phyloP scores from a whole-genome alignment of 2,888 invertebrate genomes.

The Lagria hirta region DNA sequence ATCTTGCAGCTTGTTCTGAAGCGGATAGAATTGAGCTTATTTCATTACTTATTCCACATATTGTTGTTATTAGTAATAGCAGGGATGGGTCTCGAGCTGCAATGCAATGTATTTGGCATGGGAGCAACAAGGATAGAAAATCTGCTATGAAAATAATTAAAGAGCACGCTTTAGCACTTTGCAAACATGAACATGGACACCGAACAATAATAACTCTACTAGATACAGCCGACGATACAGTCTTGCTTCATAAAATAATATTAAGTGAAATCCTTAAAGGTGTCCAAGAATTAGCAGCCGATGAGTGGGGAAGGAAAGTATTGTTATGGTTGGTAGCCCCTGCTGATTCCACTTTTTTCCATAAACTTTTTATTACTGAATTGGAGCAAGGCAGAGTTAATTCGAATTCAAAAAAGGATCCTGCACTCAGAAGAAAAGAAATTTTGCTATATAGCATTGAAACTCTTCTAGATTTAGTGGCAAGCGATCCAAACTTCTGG shows the following conservation, averaged over 20 bases:
- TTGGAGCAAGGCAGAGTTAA: conserved; percentile 74
- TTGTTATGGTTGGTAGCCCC: conserved; percentile 86
- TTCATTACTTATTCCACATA: conserved; percentile 66
- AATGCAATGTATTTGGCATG: conserved; percentile 85
- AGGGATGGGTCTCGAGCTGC: conserved; percentile 80
- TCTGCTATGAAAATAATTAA: conserved; percentile 87
- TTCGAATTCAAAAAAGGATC: conserved; percentile 73
- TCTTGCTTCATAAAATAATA: conserved; percentile 80
- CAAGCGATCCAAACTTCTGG: conserved; percentile 66
- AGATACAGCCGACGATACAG: conserved; percentile 91
- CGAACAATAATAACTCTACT: conserved; percentile 78
- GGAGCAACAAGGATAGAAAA: conserved; percentile 77
- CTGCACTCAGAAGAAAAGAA: conserved; percentile 67
- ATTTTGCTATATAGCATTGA: conserved; percentile 56
- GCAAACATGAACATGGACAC: conserved; percentile 86
- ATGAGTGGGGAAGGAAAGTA: conserved; percentile 80
- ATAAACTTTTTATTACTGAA: conserved; percentile 74
- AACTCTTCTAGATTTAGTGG: conserved; percentile 43
- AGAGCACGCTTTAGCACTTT: conserved; percentile 76
- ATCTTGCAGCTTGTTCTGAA: conserved; percentile 69
- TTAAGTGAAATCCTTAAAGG: conserved; percentile 69
- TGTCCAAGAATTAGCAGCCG: conserved; percentile 67
- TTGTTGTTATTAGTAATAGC: conserved; percentile 71
- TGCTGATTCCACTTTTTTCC: conserved; percentile 77
- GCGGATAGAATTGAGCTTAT: conserved; percentile 77